Conservation (phyloP, 2,888 invertebrate genomes). For the Diplolepis rosae region DNA sequence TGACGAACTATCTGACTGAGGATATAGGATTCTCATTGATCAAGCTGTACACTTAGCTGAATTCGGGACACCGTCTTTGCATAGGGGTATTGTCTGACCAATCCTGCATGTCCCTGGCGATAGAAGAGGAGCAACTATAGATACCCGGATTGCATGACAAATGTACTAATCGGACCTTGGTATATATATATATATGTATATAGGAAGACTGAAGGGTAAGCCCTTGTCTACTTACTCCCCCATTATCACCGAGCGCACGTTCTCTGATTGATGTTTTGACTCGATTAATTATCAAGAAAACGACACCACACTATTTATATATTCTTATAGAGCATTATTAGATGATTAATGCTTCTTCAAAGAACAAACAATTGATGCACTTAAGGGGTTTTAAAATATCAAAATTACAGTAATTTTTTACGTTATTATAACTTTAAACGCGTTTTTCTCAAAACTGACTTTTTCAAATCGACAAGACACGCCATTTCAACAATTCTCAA, state of each 20-base stretch:
- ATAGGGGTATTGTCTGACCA: conserved; percentile 52
- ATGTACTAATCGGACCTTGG: conserved; percentile 62
- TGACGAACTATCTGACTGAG: conserved; percentile 57
- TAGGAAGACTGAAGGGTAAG: conserved; percentile 34
- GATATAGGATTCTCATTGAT: conserved; percentile 61
- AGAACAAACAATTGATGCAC: not conserved
- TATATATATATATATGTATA: conserved; percentile 29
- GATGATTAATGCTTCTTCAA: not conserved
- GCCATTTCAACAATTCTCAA: too few species aligned
- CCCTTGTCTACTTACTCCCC: conserved; percentile 22
- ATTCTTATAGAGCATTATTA: not conserved
- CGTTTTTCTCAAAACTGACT: too few species aligned
- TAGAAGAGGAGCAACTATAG: conserved; percentile 46
- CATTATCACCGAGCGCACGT: conserved; percentile 27
- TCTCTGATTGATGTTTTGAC: conserved; percentile 29
- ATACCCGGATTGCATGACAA: conserved; percentile 60
- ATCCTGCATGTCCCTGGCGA: conserved; percentile 10
- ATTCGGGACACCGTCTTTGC: conserved; percentile 54
- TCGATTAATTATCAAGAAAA: conserved; percentile 18
- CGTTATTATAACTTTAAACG: too few species aligned
- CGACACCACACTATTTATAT: conserved; percentile 12
- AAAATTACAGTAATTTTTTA: too few species aligned
- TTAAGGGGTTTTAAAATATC: too few species aligned
- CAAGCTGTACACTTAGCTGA: conserved; percentile 52
- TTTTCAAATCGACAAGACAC: too few species aligned